These are phyloP conservation scores for Dolichallabes microphthalmus DNA, from an alignment of 2,113 vertebrate genomes.

Conservation along the genomic window DNA sequence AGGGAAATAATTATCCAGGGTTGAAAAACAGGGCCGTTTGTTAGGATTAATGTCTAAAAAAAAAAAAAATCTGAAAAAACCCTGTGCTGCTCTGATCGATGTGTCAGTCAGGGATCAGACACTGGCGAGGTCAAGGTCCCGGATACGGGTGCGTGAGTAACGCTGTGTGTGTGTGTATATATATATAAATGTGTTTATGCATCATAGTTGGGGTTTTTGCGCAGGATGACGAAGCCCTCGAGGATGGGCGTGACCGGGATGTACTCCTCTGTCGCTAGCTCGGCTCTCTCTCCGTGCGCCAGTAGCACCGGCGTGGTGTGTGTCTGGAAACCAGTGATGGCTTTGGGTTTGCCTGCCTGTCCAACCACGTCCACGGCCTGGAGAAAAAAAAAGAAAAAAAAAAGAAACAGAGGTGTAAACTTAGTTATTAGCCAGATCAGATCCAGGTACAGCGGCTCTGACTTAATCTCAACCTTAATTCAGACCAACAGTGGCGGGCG, in stretches of 20 bases:
- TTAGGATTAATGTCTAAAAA: conserved; percentile 66
- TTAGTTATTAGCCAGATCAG: not conserved
- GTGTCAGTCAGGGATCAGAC: not conserved
- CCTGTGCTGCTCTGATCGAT: conserved; percentile 38
- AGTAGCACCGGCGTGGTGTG: conserved; percentile 95
- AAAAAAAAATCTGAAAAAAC: not conserved
- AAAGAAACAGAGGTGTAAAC: not conserved
- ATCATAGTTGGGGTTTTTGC: conserved; percentile 96
- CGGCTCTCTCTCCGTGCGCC: conserved; percentile 92
- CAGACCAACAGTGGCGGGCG: not conserved
- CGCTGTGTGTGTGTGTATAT: not conserved
- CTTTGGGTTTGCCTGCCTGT: conserved; percentile 96
- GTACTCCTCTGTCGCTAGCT: conserved; percentile 95
- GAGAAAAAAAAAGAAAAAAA: not conserved
- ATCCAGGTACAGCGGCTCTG: not conserved
- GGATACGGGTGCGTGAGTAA: not conserved
- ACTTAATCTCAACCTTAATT: not conserved
- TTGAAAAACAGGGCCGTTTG: conserved; percentile 49
- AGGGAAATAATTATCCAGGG: conserved; percentile 50
- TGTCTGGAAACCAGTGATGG: conserved; percentile 99
- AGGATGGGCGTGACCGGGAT: conserved; percentile 92
- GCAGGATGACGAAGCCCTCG: conserved; percentile 95
- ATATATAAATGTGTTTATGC: conserved; percentile 62
- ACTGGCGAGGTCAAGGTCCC: conserved; percentile 36
- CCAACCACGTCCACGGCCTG: conserved; percentile 98